Conservation (phyloP, 2,797 vertebrate genomes). For the Melanotaenia parkinsoni region DNA sequence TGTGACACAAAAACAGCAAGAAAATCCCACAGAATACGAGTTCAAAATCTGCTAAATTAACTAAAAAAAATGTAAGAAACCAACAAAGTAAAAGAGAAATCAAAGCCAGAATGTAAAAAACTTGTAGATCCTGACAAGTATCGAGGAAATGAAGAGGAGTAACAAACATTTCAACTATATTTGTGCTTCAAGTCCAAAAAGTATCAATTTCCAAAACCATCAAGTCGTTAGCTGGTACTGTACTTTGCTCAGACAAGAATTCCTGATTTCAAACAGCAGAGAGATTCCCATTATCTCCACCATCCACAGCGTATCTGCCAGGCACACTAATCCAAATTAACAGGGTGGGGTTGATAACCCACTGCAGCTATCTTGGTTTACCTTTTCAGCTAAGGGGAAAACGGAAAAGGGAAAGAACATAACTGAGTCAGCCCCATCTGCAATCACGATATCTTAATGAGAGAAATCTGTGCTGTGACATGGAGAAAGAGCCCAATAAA, state of each 20-base stretch:
- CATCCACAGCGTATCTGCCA: conserved; percentile 35
- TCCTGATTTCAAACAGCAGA: conserved; percentile 15
- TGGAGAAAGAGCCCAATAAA: not conserved
- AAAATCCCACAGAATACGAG: no score
- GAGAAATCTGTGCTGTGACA: conserved; percentile 14
- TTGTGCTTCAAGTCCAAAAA: no score
- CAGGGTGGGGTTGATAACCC: conserved; percentile 43
- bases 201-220: no score
- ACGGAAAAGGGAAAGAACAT: conserved; percentile 21
- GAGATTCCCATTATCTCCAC: conserved; percentile 34
- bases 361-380: conserved; percentile 49
- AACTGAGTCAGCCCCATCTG: conserved; percentile 27
- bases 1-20: no score
- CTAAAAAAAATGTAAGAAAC: no score
- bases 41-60: no score
- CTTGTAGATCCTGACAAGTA: no score
- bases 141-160: no score
- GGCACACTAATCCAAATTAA: conserved; percentile 59
- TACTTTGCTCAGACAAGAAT: conserved; percentile 12
- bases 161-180: no score
- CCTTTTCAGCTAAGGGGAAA: conserved; percentile 25
- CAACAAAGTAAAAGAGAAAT: no score
- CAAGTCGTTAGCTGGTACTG: not conserved
- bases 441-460: conserved; percentile 29
- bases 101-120: no score